A percentile compares a stretch with the other conserved stretches of the same genome.
Evolutionary conservation across 2,797 vertebrate genomes (phyloP).

Genomic region (Micropoecilia bifurca): DNA sequence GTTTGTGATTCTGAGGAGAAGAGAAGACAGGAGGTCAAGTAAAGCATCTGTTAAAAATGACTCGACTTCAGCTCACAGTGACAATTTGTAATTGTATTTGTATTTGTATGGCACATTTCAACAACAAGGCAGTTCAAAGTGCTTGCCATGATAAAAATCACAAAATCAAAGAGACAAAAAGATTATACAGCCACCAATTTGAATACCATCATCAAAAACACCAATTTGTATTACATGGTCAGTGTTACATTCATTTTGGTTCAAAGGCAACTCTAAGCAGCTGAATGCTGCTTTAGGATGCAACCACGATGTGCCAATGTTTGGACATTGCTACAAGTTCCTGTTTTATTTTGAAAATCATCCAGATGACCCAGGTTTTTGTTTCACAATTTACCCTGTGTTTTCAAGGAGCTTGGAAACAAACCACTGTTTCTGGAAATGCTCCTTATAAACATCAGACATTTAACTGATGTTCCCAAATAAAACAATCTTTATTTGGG

Average conservation of each 20-base stretch:
- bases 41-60: neutral
- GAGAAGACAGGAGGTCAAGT: neutral
- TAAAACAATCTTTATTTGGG: neutral
- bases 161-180: too few species aligned
- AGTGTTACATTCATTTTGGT: too few species aligned
- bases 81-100: too few species aligned
- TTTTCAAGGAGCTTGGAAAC: neutral
- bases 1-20: constrained; percentile 51
- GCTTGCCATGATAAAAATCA: too few species aligned
- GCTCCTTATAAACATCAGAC: neutral
- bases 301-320: neutral
- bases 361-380: neutral
- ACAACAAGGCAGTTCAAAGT: too few species aligned
- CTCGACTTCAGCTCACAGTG: neutral
- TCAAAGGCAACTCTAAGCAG: too few species aligned
- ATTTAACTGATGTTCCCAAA: neutral
- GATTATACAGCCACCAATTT: too few species aligned
- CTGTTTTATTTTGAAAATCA: neutral
- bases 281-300: too few species aligned
- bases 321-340: neutral
- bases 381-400: neutral
- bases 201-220: too few species aligned
- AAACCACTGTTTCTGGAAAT: neutral
- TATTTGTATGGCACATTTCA: too few species aligned
- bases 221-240: too few species aligned